Evolutionary conservation across 2,113 vertebrate genomes (phyloP).

Genomic region (Corythaixoides concolor): DNA sequence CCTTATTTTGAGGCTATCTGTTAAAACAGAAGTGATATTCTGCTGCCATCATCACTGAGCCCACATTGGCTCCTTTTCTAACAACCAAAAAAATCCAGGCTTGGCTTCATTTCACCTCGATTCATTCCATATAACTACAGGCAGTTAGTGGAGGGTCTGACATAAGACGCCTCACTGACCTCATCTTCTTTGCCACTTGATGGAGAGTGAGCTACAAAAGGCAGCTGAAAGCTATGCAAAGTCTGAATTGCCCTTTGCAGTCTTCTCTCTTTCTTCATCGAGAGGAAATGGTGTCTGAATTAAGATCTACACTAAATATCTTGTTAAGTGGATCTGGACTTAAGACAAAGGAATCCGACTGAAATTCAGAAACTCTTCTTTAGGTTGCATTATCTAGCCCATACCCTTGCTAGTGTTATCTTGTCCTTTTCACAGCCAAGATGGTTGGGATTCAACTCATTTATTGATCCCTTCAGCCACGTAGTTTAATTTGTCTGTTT

Average conservation of each 20-base stretch:
- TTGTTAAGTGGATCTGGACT: neutral
- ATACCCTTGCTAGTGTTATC: neutral
- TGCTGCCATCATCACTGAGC: neutral
- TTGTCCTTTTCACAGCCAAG: neutral
- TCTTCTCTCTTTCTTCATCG: neutral
- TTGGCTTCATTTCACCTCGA: neutral
- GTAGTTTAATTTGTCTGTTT: neutral
- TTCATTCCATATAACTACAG: neutral
- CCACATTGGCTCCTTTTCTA: neutral
- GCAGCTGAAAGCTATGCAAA: neutral
- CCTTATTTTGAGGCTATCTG: neutral
- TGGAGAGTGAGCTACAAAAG: neutral
- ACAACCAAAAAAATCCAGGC: neutral
- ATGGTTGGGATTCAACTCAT: neutral
- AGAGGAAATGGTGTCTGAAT: neutral
- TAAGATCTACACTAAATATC: neutral
- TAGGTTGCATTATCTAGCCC: neutral
- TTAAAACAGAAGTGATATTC: neutral
- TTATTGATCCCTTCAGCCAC: neutral
- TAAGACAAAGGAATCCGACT: neutral
- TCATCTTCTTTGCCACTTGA: neutral
- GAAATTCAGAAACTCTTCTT: neutral
- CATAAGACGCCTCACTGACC: neutral
- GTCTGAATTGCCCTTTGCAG: neutral
- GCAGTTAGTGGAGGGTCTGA: neutral